Percentiles rank a stretch among this genome's conserved stretches.
These are phyloP conservation scores for Amblyjoppa fuscipennis DNA, from an alignment of 2,888 invertebrate species.

Conservation along the genomic window DNA sequence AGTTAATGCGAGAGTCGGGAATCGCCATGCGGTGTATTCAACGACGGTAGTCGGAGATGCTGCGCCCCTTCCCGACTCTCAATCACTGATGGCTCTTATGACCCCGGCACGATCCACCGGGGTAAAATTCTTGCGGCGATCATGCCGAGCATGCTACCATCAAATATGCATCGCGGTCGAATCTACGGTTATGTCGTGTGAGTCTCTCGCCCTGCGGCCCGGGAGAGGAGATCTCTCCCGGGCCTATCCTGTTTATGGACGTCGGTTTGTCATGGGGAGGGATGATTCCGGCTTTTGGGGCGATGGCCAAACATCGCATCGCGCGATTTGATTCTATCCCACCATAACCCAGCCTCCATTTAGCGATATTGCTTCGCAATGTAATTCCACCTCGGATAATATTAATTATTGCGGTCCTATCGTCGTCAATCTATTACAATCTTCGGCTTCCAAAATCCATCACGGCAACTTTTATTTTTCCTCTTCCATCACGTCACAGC, in stretches of 20 bases:
- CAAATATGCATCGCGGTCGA: slow-evolving; percentile 84
- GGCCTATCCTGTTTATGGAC: slow-evolving; percentile 75
- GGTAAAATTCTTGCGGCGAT: slow-evolving; percentile 83
- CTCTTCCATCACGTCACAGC: neutral
- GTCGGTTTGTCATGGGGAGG: slow-evolving; percentile 81
- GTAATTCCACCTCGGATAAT: slow-evolving; percentile 1
- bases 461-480: neutral
- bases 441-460: neutral
- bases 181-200: slow-evolving; percentile 84
- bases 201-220: slow-evolving; percentile 58
- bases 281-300: slow-evolving; percentile 55
- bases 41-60: slow-evolving; percentile 67
- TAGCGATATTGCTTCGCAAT: slow-evolving; percentile 43
- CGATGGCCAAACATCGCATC: slow-evolving; percentile 19
- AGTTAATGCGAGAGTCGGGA: slow-evolving; percentile 80
- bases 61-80: slow-evolving; percentile 80
- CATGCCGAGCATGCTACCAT: slow-evolving; percentile 82
- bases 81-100: slow-evolving; percentile 85
- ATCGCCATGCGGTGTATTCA: slow-evolving; percentile 64
- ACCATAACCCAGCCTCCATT: slow-evolving; percentile 32
- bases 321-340: slow-evolving; percentile 61
- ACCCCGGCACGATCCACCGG: slow-evolving; percentile 83
- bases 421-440: slow-evolving; percentile 3
- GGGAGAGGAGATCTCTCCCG: slow-evolving; percentile 31
- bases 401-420: slow-evolving; percentile 30